phyloP scores from a whole-genome alignment of 2,113 vertebrate genomes.

The Chaenogobius annularis region DNA sequence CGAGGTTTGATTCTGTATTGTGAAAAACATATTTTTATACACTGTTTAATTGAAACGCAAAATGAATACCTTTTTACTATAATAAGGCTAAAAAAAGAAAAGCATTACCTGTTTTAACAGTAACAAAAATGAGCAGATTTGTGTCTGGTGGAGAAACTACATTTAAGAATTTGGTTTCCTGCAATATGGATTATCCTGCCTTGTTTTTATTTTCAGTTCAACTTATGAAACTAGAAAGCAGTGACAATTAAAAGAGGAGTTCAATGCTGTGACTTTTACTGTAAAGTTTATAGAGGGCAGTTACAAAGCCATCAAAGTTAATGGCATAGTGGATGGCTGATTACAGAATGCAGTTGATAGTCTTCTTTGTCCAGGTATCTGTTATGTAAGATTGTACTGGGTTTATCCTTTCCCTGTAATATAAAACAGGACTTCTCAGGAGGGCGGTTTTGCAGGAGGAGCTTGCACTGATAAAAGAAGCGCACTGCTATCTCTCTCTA shows the following conservation, averaged over 20 bases:
- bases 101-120: too few species aligned
- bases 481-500: not conserved
- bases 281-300: not conserved
- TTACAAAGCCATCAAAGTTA: not conserved
- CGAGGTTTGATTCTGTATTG: too few species aligned
- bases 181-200: too few species aligned
- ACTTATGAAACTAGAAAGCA: too few species aligned
- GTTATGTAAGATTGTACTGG: slow-evolving; percentile 1
- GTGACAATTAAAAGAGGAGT: not conserved
- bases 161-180: not conserved
- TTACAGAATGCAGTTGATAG: not conserved
- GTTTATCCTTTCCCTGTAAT: not conserved
- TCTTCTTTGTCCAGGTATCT: not conserved
- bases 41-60: too few species aligned
- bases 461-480: not conserved
- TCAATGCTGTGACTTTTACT: not conserved
- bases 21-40: too few species aligned
- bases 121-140: too few species aligned
- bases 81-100: too few species aligned
- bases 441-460: not conserved
- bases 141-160: too few species aligned
- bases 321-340: not conserved
- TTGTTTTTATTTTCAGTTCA: too few species aligned
- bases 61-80: too few species aligned
- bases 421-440: slow-evolving; percentile 8